Percentiles rank a stretch among this genome's conserved stretches.
phyloP scores from a whole-genome alignment of 2,888 invertebrate genomes.

The Cephalotes varians region DNA sequence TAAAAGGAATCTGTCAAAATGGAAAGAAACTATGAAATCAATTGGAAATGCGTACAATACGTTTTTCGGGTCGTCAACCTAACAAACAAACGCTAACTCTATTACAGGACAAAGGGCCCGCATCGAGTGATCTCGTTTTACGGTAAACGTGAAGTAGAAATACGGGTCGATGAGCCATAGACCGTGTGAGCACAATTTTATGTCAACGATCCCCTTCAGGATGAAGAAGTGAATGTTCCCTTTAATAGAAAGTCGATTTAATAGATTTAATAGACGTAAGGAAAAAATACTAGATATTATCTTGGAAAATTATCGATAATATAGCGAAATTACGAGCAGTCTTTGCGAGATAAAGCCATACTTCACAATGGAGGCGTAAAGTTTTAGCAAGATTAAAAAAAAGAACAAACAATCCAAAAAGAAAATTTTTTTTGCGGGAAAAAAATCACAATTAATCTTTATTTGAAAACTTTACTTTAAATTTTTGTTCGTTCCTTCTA shows the following conservation, averaged over 20 bases:
- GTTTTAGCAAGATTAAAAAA: not conserved
- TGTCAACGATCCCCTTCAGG: conserved; percentile 41
- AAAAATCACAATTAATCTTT: not conserved
- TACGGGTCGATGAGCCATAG: conserved; percentile 36
- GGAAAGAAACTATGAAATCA: conserved; percentile 9
- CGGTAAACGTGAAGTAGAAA: conserved; percentile 34
- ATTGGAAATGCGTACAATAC: not conserved
- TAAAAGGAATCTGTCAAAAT: not conserved
- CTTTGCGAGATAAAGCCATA: not conserved
- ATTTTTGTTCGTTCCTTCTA: not conserved
- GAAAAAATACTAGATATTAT: conserved; percentile 33
- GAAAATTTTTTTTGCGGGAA: not conserved
- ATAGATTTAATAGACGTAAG: conserved; percentile 9
- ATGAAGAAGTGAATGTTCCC: conserved; percentile 15
- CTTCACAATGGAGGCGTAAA: not conserved
- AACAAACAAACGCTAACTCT: conserved; percentile 40
- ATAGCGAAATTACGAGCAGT: conserved; percentile 18
- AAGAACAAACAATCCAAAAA: not conserved
- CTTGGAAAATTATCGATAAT: conserved; percentile 28
- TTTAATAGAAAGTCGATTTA: conserved; percentile 53
- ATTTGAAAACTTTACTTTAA: not conserved
- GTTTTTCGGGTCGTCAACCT: conserved; percentile 14
- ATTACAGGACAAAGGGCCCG: conserved; percentile 44
- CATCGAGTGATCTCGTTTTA: conserved; percentile 44
- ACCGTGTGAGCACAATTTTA: conserved; percentile 51